A percentile compares a stretch with the other conserved stretches of the same genome.
Conservation (phyloP, 2,113 vertebrate genomes). For the Burhinus oedicnemus region DNA sequence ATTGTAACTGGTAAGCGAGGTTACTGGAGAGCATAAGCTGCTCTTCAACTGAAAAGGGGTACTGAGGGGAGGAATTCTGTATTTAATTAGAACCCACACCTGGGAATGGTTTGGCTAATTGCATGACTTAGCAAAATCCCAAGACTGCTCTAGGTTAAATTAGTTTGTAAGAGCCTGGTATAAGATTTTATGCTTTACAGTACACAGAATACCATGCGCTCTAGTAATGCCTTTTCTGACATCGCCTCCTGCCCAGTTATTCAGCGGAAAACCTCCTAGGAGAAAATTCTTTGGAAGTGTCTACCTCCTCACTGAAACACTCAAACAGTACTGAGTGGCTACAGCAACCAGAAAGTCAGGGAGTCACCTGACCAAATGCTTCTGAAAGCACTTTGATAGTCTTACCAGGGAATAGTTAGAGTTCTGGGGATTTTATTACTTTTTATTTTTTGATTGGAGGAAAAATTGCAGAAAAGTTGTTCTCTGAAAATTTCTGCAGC, state of each 20-base stretch:
- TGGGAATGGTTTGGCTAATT: not conserved
- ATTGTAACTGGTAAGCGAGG: rapidly evolving
- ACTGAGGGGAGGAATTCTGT: not conserved
- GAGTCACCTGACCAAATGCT: not conserved
- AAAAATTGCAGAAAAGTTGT: not conserved
- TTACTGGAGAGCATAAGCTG: rapidly evolving
- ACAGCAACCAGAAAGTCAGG: not conserved
- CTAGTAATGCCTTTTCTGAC: not conserved
- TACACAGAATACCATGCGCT: rapidly evolving
- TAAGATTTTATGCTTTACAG: not conserved
- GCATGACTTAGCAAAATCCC: not conserved
- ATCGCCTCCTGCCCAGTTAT: not conserved
- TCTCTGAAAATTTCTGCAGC: not conserved
- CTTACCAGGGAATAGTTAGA: not conserved
- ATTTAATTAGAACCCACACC: not conserved
- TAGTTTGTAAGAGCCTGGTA: not conserved
- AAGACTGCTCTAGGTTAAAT: not conserved
- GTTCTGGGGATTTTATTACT: not conserved
- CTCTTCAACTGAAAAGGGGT: not conserved
- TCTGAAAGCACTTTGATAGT: not conserved
- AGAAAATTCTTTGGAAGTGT: not conserved
- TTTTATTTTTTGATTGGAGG: not conserved
- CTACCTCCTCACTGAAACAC: not conserved
- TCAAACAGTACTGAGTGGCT: not conserved
- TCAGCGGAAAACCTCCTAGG: rapidly evolving